Evolutionary conservation across 2,797 vertebrate species (phyloP), one percentile per base, ranked within the genome.

Genomic region (Percopsis omiscomaycus): DNA sequence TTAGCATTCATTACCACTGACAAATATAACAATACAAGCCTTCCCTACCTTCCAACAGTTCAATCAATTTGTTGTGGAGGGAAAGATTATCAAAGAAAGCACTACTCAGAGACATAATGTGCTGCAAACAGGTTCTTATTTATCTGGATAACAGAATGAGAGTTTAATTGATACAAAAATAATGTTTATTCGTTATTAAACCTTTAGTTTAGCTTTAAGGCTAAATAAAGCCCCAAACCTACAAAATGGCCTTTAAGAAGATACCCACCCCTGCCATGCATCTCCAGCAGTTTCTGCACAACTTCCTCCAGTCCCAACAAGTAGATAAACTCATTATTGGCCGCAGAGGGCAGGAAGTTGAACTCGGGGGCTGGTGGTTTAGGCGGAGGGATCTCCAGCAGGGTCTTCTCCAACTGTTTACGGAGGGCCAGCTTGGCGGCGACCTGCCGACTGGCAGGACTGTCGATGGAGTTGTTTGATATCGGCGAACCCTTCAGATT

Each of bases 301-400:
- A 99, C 97, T 81, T 98, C 97, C 76, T 99, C 98, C 81, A 99
- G 87, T 0, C 98, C 98, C 4, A 99, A 93, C 82, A 99, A 83
- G 90, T 99, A 99, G 84, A 99, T 98, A 73, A 99, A 99, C 84
- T 99, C 98, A 3, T 98, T 99, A 74, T 99, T 99, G 71, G 97
- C 98, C 0, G 98, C 97, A 0, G 97, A 98, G 0, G 98, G 98
- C 79, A 99, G 88, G 83, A 99, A 99, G 81, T 94, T 97, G 86
- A 99, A 95, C 82, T 98, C 96, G 0, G 97, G 96, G 0, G 96
- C 94, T 0, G 97, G 95, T 0, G 98, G 96, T 71, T 98, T 98
- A 22, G 98, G 98, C 0, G 98, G 96, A 12, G 98, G 96, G 65
- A 99, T 99, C 87, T 99, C 97, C 69, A 99, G 75, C 66, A 99